These are phyloP conservation scores for Carettochelys insculpta DNA, from an alignment of 2,113 vertebrate species.

Conservation along the genomic window DNA sequence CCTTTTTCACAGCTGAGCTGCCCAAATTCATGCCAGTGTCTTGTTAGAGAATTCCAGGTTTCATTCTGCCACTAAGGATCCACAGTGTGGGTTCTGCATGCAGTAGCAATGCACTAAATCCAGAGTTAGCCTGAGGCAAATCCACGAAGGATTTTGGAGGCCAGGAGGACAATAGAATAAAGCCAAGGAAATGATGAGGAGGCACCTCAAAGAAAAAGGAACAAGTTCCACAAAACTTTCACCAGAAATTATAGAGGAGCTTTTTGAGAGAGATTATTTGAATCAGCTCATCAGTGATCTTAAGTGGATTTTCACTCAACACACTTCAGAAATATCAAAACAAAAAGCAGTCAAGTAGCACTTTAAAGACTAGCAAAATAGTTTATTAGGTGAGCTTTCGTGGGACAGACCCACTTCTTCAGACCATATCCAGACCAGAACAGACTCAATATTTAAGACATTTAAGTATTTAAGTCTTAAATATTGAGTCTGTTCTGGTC, in stretches of 20 bases:
- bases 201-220: background rate
- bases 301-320: background rate
- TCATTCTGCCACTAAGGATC: too few relatives aligned
- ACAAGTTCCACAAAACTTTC: background rate
- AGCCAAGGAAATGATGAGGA: background rate
- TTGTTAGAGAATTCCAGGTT: background rate
- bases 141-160: background rate
- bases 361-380: too few relatives aligned
- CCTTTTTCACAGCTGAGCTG: background rate
- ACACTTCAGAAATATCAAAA: too few relatives aligned
- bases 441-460: too few relatives aligned
- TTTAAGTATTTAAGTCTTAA: too few relatives aligned
- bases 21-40: background rate
- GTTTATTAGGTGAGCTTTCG: too few relatives aligned
- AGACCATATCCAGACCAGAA: too few relatives aligned
- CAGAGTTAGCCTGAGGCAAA: background rate
- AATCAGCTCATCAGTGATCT: background rate
- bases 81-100: background rate
- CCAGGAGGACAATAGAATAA: background rate
- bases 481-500: too few relatives aligned
- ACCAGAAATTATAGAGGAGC: background rate
- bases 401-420: too few relatives aligned
- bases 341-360: too few relatives aligned
- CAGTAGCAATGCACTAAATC: background rate
- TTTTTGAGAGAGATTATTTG: background rate